Base-by-base conservation (phyloP, 2,888 invertebrate species). In the Pimpla rufipes region DNA sequence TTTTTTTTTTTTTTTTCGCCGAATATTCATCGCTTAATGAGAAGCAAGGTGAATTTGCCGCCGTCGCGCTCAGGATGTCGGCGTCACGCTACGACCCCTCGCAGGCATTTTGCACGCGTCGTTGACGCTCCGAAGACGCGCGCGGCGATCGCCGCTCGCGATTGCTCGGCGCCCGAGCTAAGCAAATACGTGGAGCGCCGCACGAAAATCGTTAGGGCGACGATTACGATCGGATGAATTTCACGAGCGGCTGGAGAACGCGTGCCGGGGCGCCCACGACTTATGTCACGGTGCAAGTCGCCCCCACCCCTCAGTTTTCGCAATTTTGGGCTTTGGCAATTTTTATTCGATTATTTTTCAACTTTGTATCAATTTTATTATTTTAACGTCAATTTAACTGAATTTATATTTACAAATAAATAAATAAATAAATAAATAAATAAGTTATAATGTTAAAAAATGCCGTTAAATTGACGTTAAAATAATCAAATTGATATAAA, bases 141-240 rank as follows among this genome's bases (percentile, higher is more conserved):
- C 55, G 66, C 45, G 21, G 6, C 66, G 42, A 57, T 57, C 55
- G 57, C 42, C 10, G 23, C 29, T 11, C 45, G 45, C 45, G 59
- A 57, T 73, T 45, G 45, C 42, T 29, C 71, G 59, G 47, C 23
- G 29, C 5, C 29, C 29, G 29, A 29, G 29, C 45, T 18, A 16
- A 47, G 57, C 45, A 73, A 73, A 59, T 59, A 73, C 37, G n/a
- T n/a, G n/a, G 29, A 62, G 50, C 37, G 29, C 5, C 29, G 29
- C 13, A 11, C 52, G 29, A 62, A 57, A 71, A 73, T 71, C 79
- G 79, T 29, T 35, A 40, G 79, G 70, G 71, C 59, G 59, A 42
- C 29, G 71, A 73, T 73, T 23, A n/a, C 10, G 57, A 59, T 59
- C 71, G 57, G n/a, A 45, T 29, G 71, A 73, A 73, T 73, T 73